Evolutionary conservation across 2,888 invertebrate species (phyloP).

Genomic region (Leptopilina drosophilae): DNA sequence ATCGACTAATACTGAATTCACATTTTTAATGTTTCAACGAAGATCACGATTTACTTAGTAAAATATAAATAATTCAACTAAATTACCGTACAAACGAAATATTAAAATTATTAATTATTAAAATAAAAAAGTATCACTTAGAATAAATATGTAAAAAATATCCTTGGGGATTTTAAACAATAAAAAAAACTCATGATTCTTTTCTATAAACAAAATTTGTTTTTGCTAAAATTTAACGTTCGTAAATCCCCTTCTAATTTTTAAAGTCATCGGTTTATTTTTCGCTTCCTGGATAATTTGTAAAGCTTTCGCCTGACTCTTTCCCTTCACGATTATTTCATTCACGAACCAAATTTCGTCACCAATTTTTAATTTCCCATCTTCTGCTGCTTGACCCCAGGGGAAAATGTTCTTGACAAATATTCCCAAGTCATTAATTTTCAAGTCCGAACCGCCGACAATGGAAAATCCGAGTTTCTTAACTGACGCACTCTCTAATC

Average conservation of each 20-base stretch:
- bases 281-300: slow-evolving; percentile 80
- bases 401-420: slow-evolving; percentile 82
- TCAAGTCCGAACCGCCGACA: slow-evolving; percentile 82
- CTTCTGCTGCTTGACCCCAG: slow-evolving; percentile 81
- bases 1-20: too few relatives aligned
- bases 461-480: slow-evolving; percentile 83
- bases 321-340: slow-evolving; percentile 79
- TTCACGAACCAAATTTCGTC: slow-evolving; percentile 82
- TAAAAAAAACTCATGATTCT: too few relatives aligned
- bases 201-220: not conserved
- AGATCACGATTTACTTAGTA: too few relatives aligned
- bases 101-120: too few relatives aligned
- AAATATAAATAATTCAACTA: too few relatives aligned
- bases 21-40: too few relatives aligned
- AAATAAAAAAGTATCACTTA: too few relatives aligned
- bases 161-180: too few relatives aligned
- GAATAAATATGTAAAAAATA: too few relatives aligned
- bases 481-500: slow-evolving; percentile 79
- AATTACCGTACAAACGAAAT: too few relatives aligned
- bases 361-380: slow-evolving; percentile 80
- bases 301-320: slow-evolving; percentile 81
- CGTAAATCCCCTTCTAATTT: slow-evolving; percentile 77
- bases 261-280: slow-evolving; percentile 79
- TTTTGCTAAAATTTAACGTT: slow-evolving; percentile 64
- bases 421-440: slow-evolving; percentile 81